A percentile compares a stretch with the other conserved stretches of the same genome.
Evolutionary conservation across 1,140 invertebrate species (phyloP).

Genomic region (Semibalanus balanoides): DNA sequence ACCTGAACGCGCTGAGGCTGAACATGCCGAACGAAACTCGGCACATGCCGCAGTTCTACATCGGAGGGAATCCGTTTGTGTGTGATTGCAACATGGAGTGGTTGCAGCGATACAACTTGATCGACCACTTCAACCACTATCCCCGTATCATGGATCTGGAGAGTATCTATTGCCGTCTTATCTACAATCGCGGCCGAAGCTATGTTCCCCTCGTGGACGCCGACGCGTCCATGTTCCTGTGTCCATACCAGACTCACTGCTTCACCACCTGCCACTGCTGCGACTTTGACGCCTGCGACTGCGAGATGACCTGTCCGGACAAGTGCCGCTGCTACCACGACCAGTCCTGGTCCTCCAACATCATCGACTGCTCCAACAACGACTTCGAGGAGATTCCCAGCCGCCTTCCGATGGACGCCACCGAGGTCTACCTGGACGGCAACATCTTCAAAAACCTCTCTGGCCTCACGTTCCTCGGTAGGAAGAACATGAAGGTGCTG

Average conservation of each 20-base stretch:
- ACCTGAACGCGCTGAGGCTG: slow-evolving; percentile 50
- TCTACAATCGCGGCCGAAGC: slow-evolving; percentile 58
- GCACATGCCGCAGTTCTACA: slow-evolving; percentile 66
- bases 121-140: slow-evolving; percentile 52
- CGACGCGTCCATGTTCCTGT: slow-evolving; percentile 46
- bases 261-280: slow-evolving; percentile 88
- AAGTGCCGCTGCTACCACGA: slow-evolving; percentile 87
- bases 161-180: slow-evolving; percentile 74
- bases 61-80: slow-evolving; percentile 71
- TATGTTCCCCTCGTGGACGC: slow-evolving; percentile 33
- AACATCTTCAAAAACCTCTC: slow-evolving; percentile 72
- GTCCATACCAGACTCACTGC: slow-evolving; percentile 78
- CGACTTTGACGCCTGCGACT: slow-evolving; percentile 87
- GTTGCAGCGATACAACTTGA: slow-evolving; percentile 60
- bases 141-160: slow-evolving; percentile 74
- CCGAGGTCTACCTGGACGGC: slow-evolving; percentile 78
- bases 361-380: slow-evolving; percentile 68
- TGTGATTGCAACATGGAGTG: slow-evolving; percentile 57
- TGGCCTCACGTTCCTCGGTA: slow-evolving; percentile 76
- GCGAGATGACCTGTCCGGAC: slow-evolving; percentile 82
- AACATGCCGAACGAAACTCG: slow-evolving; percentile 38
- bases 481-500: slow-evolving; percentile 58
- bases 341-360: slow-evolving; percentile 79
- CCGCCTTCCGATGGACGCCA: slow-evolving; percentile 82
- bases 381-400: slow-evolving; percentile 64